Evolutionary conservation across 1,140 invertebrate species (phyloP), one percentile per base, ranked within the genome.

Genomic region (Bombus huntii): DNA sequence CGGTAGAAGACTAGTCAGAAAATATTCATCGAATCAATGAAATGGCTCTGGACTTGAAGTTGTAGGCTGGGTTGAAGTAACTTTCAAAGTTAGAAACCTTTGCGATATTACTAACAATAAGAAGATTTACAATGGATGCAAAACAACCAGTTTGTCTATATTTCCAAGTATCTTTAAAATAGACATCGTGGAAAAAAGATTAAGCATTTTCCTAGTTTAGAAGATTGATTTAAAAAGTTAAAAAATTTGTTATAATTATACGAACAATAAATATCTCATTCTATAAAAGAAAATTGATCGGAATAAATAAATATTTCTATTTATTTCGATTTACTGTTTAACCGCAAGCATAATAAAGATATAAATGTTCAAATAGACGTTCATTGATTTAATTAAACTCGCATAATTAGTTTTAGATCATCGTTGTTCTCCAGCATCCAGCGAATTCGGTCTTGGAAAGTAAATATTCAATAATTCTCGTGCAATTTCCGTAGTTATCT

Each of bases 21-120:
- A 79, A 47, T 31, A 31, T 42, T 68, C n/a, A 25, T 25, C n/a
- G 59, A 79, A 66, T 79, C 59, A 68, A 66, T 79, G 42, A 47
- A 68, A 31, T 42, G 31, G 8, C 25, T 34, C 39, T 65, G 34
- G 25, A n/a, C 25, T 18, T 31, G 25, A 68, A 47, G 66, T 79
- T 79, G 44, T 62, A 62, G 12, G 3, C 12, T 66, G 65, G 12
- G 15, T 22, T 39, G 39, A 22, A 42, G 31, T 13, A 66, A 79
- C 18, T 68, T 79, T 47, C 22, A 34, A 75, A 75, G 44, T 75
- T 57, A 28, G 18, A 74, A 42, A 12, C 71, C 39, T 44, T 22
- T 31, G 15, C 28, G 4, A 37, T 72, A 28, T 39, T 42, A 42
- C 39, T 39, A 13, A 37, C 18, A 53, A 53, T 53, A 22, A 53